These are phyloP conservation scores for Hylaeus volcanicus DNA, from an alignment of 1,140 invertebrate species.

Conservation along the genomic window DNA sequence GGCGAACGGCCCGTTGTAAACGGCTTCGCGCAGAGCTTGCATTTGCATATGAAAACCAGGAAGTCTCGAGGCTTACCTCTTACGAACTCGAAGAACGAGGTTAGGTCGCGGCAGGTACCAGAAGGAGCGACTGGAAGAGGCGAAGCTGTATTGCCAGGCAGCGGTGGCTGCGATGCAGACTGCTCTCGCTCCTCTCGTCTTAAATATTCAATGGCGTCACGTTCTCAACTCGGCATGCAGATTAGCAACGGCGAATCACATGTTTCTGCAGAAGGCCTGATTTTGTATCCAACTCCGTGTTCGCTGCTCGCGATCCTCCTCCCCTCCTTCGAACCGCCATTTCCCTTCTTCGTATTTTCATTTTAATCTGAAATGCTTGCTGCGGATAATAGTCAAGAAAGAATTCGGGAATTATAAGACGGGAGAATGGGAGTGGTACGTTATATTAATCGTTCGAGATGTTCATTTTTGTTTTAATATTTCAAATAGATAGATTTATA, in stretches of 20 bases:
- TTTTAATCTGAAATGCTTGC: too few relatives aligned
- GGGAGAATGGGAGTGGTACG: too few relatives aligned
- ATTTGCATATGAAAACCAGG: slow-evolving; percentile 80
- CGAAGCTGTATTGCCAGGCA: slow-evolving; percentile 18
- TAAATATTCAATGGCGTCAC: slow-evolving; percentile 79
- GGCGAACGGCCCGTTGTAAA: slow-evolving; percentile 41
- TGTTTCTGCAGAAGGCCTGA: slow-evolving; percentile 71
- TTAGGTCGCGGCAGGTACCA: slow-evolving; percentile 64
- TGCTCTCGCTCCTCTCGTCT: slow-evolving; percentile 70
- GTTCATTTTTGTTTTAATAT: too few relatives aligned
- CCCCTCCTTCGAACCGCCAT: not conserved
- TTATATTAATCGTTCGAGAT: too few relatives aligned
- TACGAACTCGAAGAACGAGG: slow-evolving; percentile 73
- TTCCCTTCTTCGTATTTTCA: slow-evolving; percentile 1
- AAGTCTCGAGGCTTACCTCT: slow-evolving; percentile 75
- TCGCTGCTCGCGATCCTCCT: slow-evolving; percentile 8
- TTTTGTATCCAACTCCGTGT: slow-evolving; percentile 68
- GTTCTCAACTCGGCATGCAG: slow-evolving; percentile 77
- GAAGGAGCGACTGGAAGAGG: slow-evolving; percentile 18
- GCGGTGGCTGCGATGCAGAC: slow-evolving; percentile 15
- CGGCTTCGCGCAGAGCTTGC: slow-evolving; percentile 49
- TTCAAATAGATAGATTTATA: too few relatives aligned
- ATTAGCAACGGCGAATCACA: slow-evolving; percentile 76
- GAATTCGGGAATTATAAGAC: too few relatives aligned
- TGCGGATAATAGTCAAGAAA: too few relatives aligned